Evolutionary conservation across 2,888 invertebrate genomes (phyloP).

Genomic region (Chirona hameri): DNA sequence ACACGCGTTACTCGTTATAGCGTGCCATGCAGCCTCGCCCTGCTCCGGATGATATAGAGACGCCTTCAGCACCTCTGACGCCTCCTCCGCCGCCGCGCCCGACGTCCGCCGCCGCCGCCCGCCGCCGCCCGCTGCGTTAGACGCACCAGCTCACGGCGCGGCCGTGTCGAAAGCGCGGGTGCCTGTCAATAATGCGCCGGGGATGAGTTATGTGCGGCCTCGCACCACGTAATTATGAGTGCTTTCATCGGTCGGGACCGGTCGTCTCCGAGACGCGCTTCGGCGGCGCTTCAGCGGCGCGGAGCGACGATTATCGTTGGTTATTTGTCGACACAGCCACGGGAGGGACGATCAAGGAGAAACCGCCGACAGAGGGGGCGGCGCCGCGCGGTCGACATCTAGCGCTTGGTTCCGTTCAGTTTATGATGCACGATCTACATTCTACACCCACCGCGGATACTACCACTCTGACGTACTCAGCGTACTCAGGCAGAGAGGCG

Average conservation of each 20-base stretch:
- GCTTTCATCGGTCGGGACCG: background rate
- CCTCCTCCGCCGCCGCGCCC: background rate
- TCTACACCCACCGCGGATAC: too few relatives aligned
- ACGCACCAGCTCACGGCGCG: background rate
- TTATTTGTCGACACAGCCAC: background rate
- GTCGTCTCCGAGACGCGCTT: background rate
- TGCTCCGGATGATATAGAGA: too few relatives aligned
- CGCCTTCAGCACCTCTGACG: too few relatives aligned
- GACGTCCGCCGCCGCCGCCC: background rate
- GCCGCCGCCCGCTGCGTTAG: background rate
- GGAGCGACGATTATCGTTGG: background rate
- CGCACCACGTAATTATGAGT: background rate
- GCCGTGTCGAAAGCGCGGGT: background rate
- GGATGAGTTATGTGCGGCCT: background rate
- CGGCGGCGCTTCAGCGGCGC: background rate
- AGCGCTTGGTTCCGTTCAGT: background rate
- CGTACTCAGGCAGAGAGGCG: background rate
- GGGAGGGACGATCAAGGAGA: background rate
- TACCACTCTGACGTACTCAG: background rate
- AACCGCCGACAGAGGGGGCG: background rate
- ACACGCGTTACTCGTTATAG: too few relatives aligned
- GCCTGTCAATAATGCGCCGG: background rate
- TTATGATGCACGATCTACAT: too few relatives aligned
- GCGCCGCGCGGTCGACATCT: background rate
- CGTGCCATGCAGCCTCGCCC: too few relatives aligned